Conservation (phyloP, 2,113 vertebrate genomes). For the Oenanthe oenanthe region DNA sequence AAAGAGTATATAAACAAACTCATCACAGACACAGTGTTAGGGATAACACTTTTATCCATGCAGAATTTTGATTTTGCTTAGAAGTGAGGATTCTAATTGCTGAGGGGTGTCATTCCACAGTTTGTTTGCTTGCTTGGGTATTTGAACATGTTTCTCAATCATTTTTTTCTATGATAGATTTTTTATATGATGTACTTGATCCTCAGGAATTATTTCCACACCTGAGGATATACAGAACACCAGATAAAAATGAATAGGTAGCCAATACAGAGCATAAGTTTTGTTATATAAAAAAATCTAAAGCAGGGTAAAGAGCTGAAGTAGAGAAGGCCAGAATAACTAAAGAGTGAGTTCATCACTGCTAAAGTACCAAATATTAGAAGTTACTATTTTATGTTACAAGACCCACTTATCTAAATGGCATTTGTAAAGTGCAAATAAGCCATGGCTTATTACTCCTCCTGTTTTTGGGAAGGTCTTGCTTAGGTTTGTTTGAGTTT, state of each 20-base stretch:
- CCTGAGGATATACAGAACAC: background rate
- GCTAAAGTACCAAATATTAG: background rate
- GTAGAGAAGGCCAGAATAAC: background rate
- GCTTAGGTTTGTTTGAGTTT: background rate
- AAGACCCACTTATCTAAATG: background rate
- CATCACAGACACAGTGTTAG: background rate
- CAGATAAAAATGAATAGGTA: background rate
- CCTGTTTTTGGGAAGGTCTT: background rate
- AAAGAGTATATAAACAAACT: background rate
- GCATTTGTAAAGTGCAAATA: background rate
- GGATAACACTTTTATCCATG: background rate
- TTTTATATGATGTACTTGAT: background rate
- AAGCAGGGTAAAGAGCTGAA: background rate
- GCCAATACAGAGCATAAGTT: background rate
- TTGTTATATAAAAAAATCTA: background rate
- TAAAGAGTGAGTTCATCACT: accelerated
- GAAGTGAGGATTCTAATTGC: background rate
- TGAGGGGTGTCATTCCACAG: background rate
- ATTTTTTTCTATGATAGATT: background rate
- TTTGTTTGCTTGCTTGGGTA: background rate
- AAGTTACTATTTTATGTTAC: background rate
- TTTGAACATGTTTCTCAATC: background rate
- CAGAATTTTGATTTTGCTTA: background rate
- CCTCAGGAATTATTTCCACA: background rate
- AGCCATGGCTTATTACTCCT: background rate